Evolutionary conservation across 2,797 vertebrate species (phyloP).

Genomic region (Phaenicophaeus curvirostris): DNA sequence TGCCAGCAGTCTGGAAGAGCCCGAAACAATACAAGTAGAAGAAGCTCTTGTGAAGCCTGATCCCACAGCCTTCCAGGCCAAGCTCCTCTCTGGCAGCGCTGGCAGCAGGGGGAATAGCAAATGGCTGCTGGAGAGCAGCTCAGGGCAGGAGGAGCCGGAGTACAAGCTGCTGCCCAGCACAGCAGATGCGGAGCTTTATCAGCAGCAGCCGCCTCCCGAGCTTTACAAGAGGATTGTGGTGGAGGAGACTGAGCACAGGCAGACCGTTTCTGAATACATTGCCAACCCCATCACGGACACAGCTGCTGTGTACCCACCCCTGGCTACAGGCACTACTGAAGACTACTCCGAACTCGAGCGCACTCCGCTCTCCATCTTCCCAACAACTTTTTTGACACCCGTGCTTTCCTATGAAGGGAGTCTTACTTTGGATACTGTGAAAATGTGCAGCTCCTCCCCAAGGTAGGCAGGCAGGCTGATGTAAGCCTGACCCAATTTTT

Average conservation of each 20-base stretch:
- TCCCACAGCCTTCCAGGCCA: not conserved
- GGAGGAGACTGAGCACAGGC: slow-evolving; percentile 57
- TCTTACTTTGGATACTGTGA: slow-evolving; percentile 86
- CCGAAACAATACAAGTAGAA: slow-evolving; percentile 78
- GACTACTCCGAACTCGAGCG: slow-evolving; percentile 55
- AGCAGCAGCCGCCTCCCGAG: slow-evolving; percentile 30
- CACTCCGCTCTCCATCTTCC: slow-evolving; percentile 16
- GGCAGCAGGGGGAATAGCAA: rapidly evolving
- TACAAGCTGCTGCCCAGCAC: not conserved
- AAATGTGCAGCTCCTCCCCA: slow-evolving; percentile 75
- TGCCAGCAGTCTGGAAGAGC: slow-evolving; percentile 76
- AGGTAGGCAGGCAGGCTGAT: not conserved
- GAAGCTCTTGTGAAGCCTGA: slow-evolving; percentile 55
- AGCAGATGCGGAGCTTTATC: rapidly evolving
- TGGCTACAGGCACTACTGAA: not conserved
- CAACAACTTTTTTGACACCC: slow-evolving; percentile 17
- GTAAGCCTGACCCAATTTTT: rapidly evolving
- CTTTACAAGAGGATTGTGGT: slow-evolving; percentile 81
- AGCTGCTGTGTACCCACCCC: slow-evolving; percentile 69
- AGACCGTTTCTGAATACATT: not conserved
- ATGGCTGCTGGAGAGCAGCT: not conserved
- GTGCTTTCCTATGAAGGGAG: slow-evolving; percentile 64
- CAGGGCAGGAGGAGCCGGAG: not conserved
- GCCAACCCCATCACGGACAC: slow-evolving; percentile 40
- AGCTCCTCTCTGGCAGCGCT: not conserved